These are phyloP conservation scores for Nesidiocoris tenuis DNA, from an alignment of 2,888 invertebrate genomes.

Conservation along the genomic window DNA sequence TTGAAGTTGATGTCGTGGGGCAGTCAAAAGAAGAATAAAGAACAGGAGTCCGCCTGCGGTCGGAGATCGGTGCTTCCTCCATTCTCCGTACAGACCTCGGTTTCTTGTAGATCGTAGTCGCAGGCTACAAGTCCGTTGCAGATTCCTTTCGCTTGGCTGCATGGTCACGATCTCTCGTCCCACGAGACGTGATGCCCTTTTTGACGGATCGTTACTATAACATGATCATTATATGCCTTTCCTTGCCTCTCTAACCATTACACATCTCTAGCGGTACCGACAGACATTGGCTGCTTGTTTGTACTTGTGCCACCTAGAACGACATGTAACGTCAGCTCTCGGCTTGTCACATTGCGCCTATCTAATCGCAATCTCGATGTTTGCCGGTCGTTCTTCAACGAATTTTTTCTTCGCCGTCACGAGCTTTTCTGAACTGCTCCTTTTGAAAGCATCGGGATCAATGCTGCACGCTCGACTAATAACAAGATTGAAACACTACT, in stretches of 20 bases:
- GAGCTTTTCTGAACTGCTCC: too few relatives aligned
- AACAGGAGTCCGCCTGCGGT: neutral
- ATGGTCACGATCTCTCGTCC: slow-evolving; percentile 26
- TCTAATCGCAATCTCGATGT: too few relatives aligned
- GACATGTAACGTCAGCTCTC: too few relatives aligned
- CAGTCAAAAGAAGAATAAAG: neutral
- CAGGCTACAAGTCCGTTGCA: neutral
- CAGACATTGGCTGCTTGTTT: too few relatives aligned
- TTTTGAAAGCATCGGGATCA: too few relatives aligned
- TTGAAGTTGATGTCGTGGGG: neutral
- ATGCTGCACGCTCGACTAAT: too few relatives aligned
- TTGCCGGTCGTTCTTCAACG: too few relatives aligned
- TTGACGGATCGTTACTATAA: slow-evolving; percentile 32
- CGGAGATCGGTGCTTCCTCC: neutral
- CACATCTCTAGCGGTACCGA: neutral
- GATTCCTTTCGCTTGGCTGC: neutral
- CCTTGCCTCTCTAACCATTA: neutral
- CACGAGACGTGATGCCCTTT: slow-evolving; percentile 29
- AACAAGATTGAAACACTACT: too few relatives aligned
- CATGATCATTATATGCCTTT: slow-evolving; percentile 28
- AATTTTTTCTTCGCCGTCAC: too few relatives aligned
- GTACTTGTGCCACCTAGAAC: too few relatives aligned
- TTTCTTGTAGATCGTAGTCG: too few relatives aligned
- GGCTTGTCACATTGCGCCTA: too few relatives aligned
- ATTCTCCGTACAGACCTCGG: neutral